Evolutionary conservation across 2,113 vertebrate species (phyloP), one percentile per base, ranked within the genome.

Genomic region (Myotis davidii): DNA sequence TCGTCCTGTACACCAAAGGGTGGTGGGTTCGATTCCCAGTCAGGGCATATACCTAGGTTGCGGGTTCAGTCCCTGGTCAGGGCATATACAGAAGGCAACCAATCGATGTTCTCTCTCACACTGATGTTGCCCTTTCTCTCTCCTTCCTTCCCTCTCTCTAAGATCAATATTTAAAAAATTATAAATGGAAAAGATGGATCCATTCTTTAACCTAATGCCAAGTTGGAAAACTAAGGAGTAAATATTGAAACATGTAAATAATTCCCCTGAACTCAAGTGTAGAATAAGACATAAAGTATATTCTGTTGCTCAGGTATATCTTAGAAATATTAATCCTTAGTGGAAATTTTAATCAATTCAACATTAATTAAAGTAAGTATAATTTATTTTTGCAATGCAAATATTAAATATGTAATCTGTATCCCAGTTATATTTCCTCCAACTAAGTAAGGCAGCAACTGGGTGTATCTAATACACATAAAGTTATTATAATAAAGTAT

Each of bases 301-400:
- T 94, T 56, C 64, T 92, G 4, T 52, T 88, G 8, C 37, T 42
- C 64, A 85, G 4, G 17, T 67, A n/a, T 76, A 9, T 85, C 54
- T 90, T 90, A 94, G 45, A 61, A 91, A 89, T 85, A 79, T 32
- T 70, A 27, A 76, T 90, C 81, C n/a, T 76, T 93, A 74, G 82
- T 90, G 92, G 85, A 90, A 93, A 82, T 76, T n/a, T 27, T 87
- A 78, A 20, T 54, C 45, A 3, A 56, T 29, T 95, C 70, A 95
- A 4, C 48, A 56, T 81, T 79, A 69, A 45, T 90, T 84, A 50
- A 85, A 92, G 82, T 95, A 85, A 94, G 85, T 95, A 32, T 90
- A 73, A 84, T 54, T 72, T 83, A 45, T 78, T 91, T 93, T 92
- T 94, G 12, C 32, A 59, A 0, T 81, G 79, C 37, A 85, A 37